Evolutionary conservation across 2,888 invertebrate species (phyloP).

Genomic region (Subacronicta megacephala): DNA sequence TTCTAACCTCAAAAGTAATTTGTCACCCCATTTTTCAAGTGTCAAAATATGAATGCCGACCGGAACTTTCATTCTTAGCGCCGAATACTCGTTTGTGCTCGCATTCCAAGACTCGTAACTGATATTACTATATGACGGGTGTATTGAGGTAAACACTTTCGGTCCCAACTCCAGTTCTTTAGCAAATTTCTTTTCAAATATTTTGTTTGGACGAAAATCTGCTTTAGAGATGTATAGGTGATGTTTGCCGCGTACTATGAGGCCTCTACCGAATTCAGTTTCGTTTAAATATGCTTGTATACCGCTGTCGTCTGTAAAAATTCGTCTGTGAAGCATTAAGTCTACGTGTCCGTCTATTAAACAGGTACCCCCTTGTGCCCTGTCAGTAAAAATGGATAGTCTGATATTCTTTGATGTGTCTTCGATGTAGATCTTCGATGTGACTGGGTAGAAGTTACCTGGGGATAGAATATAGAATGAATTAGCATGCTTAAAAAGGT

Average conservation of each 20-base stretch:
- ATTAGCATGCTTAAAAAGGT: too few relatives aligned
- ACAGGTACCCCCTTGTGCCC: conserved; percentile 95
- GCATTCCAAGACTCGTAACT: conserved; percentile 75
- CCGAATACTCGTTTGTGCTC: conserved; percentile 74
- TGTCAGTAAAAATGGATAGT: conserved; percentile 92
- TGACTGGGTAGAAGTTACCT: conserved; percentile 97
- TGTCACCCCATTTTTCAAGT: conserved; percentile 92
- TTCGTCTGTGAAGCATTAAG: conserved; percentile 95
- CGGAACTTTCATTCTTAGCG: conserved; percentile 90
- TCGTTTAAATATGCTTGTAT: conserved; percentile 64
- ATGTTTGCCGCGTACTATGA: conserved; percentile 71
- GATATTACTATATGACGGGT: conserved; percentile 28
- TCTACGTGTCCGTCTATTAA: conserved; percentile 93
- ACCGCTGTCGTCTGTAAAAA: conserved; percentile 93
- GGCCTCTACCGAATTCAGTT: conserved; percentile 58
- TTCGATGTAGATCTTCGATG: conserved; percentile 93
- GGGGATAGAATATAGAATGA: conserved; percentile 13
- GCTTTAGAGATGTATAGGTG: conserved; percentile 73
- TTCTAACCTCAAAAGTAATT: conserved; percentile 93
- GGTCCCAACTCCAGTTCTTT: conserved; percentile 73
- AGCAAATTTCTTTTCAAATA: conserved; percentile 78
- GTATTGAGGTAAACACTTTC: conserved; percentile 56
- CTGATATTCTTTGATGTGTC: conserved; percentile 84
- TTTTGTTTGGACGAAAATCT: conserved; percentile 65
- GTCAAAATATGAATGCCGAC: conserved; percentile 93